Conservation (phyloP, 2,113 vertebrate genomes). For the Nesoenas mayeri region DNA sequence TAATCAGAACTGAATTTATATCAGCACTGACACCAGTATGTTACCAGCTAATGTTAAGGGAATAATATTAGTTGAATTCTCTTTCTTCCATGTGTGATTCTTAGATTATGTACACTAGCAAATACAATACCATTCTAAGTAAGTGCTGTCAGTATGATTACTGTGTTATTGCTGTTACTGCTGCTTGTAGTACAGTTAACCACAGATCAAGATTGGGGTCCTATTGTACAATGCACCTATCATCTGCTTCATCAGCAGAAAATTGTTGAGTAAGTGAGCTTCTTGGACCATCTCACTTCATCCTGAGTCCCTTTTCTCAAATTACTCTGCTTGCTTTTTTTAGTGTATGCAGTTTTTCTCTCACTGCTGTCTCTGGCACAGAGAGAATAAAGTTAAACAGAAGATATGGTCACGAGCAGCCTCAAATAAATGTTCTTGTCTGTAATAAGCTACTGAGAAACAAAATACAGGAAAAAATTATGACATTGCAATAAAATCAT, state of each 20-base stretch:
- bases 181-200: not conserved
- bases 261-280: not conserved
- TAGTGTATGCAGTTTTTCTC: not conserved
- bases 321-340: not conserved
- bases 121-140: not conserved
- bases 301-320: not conserved
- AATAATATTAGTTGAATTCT: not conserved
- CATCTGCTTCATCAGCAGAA: not conserved
- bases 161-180: not conserved
- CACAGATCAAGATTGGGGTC: not conserved
- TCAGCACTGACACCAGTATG: not conserved
- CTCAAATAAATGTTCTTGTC: not conserved
- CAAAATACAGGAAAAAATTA: not conserved
- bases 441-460: not conserved
- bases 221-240: not conserved
- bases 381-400: not conserved
- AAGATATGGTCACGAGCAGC: not conserved
- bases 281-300: not conserved
- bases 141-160: not conserved
- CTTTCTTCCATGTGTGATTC: not conserved
- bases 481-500: not conserved
- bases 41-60: not conserved
- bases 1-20: not conserved
- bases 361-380: not conserved
- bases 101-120: not conserved